Evolutionary conservation across 2,888 invertebrate genomes (phyloP), one percentile per base, ranked within the genome.

Genomic region (Anodontia alba): DNA sequence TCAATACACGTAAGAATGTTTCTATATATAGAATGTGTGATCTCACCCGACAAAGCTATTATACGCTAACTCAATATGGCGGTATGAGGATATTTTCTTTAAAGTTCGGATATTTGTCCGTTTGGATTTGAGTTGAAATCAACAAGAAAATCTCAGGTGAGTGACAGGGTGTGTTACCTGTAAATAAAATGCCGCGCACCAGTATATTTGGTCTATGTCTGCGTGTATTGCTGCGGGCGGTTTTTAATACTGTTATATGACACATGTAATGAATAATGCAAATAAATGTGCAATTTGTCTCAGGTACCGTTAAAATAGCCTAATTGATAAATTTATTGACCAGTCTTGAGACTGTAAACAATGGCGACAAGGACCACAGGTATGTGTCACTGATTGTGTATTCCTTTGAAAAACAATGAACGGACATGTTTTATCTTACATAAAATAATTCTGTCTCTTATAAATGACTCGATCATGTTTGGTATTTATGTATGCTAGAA

Each of bases 291-390:
- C 62, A 33, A 29, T 31, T 20, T 62, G 31, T 62, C 62, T 62
- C 62, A 10, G 26, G 62, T 33, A 33, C 17, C 7, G 17, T 29
- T 62, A 62, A 62, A 20, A 62, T 17, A 2, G 12, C 62, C 29
- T 62, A 62, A 62, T 62, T 33, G 31, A 62, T 33, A 62, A 62
- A 62, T 62, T 62, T 62, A 17, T 20, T 62, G 62, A 33, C 62
- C 33, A 33, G 3, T 20, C 7, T 33, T 31, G 33, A 17, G 62
- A 33, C 33, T 29, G 33, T 62, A 29, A 62, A 62, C 7, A 33
- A 62, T 62, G 62, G 17, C 62, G 31, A 10, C 57, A 29, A 57
- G 29, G 23, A 17, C 31, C 33, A 33, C 62, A 62, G 62, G 62
- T 62, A 62, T 33, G 62, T 20, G 2, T 33, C 3, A 29, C 29